Conservation (phyloP, 2,113 vertebrate genomes). For the Colossoma macropomum region DNA sequence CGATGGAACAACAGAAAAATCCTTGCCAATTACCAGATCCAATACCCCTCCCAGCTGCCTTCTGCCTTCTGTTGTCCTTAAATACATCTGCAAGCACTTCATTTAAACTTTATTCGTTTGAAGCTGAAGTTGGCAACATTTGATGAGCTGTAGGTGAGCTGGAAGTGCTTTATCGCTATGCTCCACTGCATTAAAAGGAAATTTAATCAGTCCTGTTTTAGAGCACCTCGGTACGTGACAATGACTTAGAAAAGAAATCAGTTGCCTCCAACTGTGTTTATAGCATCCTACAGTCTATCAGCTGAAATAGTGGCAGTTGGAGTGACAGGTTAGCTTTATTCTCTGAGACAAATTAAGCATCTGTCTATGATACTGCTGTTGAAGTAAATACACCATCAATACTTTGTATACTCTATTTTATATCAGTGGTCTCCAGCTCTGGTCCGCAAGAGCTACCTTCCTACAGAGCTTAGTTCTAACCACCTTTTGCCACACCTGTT, state of each 20-base stretch:
- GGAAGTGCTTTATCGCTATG: constrained; percentile 6
- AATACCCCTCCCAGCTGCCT: constrained; percentile 61
- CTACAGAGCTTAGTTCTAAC: no score
- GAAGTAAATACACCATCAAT: no score
- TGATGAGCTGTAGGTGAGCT: constrained; percentile 49
- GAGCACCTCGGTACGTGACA: constrained; percentile 10
- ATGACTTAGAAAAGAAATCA: constrained; percentile 17
- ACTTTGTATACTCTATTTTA: no score
- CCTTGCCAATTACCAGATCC: constrained; percentile 59
- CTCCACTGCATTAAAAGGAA: constrained; percentile 10
- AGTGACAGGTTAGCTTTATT: not conserved
- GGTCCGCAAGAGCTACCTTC: no score
- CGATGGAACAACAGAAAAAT: constrained; percentile 37
- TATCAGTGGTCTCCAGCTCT: no score
- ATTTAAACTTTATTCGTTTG: constrained; percentile 74
- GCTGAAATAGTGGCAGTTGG: constrained; percentile 3
- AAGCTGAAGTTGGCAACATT: constrained; percentile 70
- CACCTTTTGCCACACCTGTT: no score
- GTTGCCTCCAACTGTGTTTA: constrained; percentile 2
- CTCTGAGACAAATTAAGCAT: no score
- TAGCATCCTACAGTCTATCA: not conserved
- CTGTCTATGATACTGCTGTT: not conserved
- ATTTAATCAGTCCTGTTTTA: constrained; percentile 6
- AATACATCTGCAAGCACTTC: constrained; percentile 77
- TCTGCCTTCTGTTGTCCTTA: constrained; percentile 68